These are phyloP conservation scores for Trachops cirrhosus DNA, from an alignment of 2,797 vertebrate species.

Conservation along the genomic window DNA sequence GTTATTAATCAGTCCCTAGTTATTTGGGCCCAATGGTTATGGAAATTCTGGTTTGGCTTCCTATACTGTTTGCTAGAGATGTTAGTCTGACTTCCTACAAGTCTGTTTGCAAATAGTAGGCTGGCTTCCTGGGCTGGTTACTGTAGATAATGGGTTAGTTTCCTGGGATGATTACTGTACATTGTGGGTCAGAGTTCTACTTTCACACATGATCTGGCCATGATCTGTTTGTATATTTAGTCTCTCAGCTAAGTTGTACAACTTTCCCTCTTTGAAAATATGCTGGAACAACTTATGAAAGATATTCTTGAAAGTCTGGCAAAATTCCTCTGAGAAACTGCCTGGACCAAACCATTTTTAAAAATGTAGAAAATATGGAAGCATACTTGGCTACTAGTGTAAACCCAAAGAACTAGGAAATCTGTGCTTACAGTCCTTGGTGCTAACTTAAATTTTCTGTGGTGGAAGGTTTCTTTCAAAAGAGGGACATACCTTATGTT, in stretches of 20 bases:
- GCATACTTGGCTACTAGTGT: not conserved
- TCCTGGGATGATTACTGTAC: not conserved
- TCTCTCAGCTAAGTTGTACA: not conserved
- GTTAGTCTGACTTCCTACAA: not conserved
- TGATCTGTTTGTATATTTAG: not conserved
- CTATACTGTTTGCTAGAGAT: not conserved
- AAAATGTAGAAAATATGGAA: not conserved
- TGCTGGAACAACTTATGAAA: not conserved
- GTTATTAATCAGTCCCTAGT: not conserved
- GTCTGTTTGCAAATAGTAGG: not conserved
- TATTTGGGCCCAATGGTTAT: not conserved
- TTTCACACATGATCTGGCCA: not conserved
- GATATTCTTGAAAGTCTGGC: conserved; percentile 5
- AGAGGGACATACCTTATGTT: not conserved
- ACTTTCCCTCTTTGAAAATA: not conserved
- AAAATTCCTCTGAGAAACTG: not conserved
- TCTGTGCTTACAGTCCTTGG: not conserved
- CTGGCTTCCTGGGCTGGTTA: not conserved
- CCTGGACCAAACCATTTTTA: not conserved
- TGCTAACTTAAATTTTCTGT: not conserved
- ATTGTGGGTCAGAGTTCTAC: not conserved
- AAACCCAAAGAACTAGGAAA: not conserved
- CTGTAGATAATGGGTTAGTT: not conserved
- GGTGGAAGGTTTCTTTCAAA: not conserved
- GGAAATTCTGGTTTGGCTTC: not conserved